Conservation (phyloP, 1,140 invertebrate species). For the Aricia agestis region DNA sequence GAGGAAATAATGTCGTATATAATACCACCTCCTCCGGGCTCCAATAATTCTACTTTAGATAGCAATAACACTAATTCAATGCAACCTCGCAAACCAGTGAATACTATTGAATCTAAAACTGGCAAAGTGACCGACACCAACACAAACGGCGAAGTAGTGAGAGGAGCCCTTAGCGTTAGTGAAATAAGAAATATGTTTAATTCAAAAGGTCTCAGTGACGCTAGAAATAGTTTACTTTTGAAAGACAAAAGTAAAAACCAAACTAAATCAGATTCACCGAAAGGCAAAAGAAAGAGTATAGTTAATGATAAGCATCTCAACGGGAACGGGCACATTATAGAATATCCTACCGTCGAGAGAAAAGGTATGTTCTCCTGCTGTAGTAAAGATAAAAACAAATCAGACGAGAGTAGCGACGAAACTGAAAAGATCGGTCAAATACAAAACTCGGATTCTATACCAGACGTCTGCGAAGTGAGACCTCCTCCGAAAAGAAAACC, state of each 20-base stretch:
- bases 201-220: constrained; percentile 70
- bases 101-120: neutral
- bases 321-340: constrained; percentile 77
- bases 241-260: constrained; percentile 68
- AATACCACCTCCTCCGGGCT: constrained; percentile 85
- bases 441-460: constrained; percentile 61
- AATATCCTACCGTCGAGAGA: constrained; percentile 81
- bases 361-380: constrained; percentile 83
- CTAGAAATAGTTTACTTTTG: constrained; percentile 70
- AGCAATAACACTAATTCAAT: constrained; percentile 59
- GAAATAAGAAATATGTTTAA: constrained; percentile 75
- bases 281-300: constrained; percentile 69
- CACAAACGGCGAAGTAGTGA: constrained; percentile 69
- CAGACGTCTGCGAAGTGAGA: constrained; percentile 69
- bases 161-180: constrained; percentile 70
- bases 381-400: constrained; percentile 76
- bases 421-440: constrained; percentile 52
- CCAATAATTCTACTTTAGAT: constrained; percentile 64
- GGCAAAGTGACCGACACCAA: constrained; percentile 23
- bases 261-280: constrained; percentile 64
- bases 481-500: constrained; percentile 78
- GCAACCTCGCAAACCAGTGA: constrained; percentile 32
- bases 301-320: constrained; percentile 55
- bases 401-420: constrained; percentile 60
- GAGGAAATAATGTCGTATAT: constrained; percentile 88